Evolutionary conservation across 2,888 invertebrate species (phyloP), one percentile per base, ranked within the genome.

Genomic region (Sycophila texana): DNA sequence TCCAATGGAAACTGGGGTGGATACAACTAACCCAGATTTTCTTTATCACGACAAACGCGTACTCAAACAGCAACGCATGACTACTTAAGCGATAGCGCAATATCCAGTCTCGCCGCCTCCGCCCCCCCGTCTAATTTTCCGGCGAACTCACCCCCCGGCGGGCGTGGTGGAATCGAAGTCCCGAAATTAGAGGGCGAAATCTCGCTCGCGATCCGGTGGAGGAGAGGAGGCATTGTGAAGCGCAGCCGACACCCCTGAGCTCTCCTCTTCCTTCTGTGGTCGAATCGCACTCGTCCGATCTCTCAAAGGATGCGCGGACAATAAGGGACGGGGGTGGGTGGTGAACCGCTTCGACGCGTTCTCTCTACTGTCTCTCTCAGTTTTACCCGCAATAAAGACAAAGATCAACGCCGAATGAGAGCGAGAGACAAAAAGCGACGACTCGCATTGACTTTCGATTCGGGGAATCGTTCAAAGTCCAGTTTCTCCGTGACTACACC

Each of bases 371-470:
- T 39, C 39, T 39, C 39, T 39, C 5, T 4, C 5, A 7, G 3
- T 39, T 39, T 7, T 39, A 4, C 14, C 73, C 58, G 60, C 51
- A 51, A 60, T 67, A 67, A 74, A 74, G 74, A 66, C 67, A 74
- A 74, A 74, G 73, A 74, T 74, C 67, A 67, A 3, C 63, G 49
- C 18, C 16, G 53, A 63, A 39, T 18, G 63, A 18, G 18, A 63
- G 39, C 26, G 53, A 55, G 67, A 53, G 39, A 68, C 26, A 55
- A 55, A 63, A 30, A 47, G 63, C 30, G 49, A 14, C 30, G 39
- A 53, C 58, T 58, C 67, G 51, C 67, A 74, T 74, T 67, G 74
- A 74, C 74, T 74, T 74, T 51, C 72, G 72, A 61, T 61, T 61
- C 18, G 63, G 22, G 60, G 67, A 74, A 67, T 67, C 51, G 66